Base-by-base conservation (phyloP, 1,140 invertebrate species). In the Pectinophora gossypiella region DNA sequence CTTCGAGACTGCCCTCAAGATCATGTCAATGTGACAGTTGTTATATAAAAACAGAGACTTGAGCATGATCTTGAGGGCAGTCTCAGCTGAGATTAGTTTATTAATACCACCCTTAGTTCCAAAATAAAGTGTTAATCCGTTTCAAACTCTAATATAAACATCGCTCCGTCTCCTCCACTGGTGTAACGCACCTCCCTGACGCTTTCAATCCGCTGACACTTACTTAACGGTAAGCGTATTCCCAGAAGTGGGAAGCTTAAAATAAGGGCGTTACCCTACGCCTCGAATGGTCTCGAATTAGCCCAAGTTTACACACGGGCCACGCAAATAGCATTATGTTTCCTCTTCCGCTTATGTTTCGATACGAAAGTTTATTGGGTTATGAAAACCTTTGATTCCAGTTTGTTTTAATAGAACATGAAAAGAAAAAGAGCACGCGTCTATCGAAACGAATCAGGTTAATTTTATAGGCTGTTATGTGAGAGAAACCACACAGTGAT, bases 211-310 rank as follows among this genome's bases (percentile, higher is more conserved):
- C 27, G 7, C 9, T 32, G 27, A 32, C 27, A 32, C 27, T 12
- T 32, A 32, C 9, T 32, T 3, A 32, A n/a, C n/a, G n/a, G n/a
- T n/a, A n/a, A n/a, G n/a, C n/a, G n/a, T n/a, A n/a, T 27, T 6
- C 23, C 23, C 5, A 27, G 23, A 27, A 40, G 36, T 40, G 36
- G 36, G 36, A 40, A 13, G n/a, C 42, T 49, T 19, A 47, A 52
- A 58, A 60, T 36, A 58, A 64, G 67, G 63, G 57, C 66, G 59
- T 69, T 66, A 70, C 54, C 61, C 61, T 53, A 50, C 18, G 56
- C 43, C n/a, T n/a, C n/a, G n/a, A n/a, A n/a, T n/a, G 22, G 47
- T 61, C 57, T 50, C 20, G 47, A 65, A 61, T 59, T 56, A 68
- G 56, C 23, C 23, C 23, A 27, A 27, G 23, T 27, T 27, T 27